These are phyloP conservation scores for Teleogryllus occipitalis DNA, from an alignment of 1,140 invertebrate genomes.

Conservation along the genomic window DNA sequence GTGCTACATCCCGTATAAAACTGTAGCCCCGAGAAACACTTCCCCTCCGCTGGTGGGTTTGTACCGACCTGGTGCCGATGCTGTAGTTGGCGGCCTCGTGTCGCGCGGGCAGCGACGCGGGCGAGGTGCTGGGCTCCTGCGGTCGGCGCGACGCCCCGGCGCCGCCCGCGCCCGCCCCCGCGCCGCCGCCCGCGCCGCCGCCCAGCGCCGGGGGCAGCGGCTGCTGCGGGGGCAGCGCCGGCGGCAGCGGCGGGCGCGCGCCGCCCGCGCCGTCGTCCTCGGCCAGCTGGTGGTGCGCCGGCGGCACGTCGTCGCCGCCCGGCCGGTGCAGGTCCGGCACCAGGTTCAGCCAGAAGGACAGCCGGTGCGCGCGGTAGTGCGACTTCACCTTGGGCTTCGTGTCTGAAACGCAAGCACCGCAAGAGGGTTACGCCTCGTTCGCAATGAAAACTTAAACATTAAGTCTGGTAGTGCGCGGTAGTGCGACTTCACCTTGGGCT, in stretches of 20 bases:
- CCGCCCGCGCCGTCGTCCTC: conserved; percentile 51
- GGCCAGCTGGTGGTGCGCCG: conserved; percentile 76
- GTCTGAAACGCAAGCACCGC: conserved; percentile 47
- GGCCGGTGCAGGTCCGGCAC: conserved; percentile 92
- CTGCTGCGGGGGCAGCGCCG: conserved; percentile 30
- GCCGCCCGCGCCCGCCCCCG: conserved; percentile 35
- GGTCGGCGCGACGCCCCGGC: conserved; percentile 32
- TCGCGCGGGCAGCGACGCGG: not conserved
- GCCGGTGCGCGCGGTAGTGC: conserved; percentile 85
- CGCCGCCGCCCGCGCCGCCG: conserved; percentile 34
- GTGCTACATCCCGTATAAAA: no score
- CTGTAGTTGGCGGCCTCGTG: conserved; percentile 29
- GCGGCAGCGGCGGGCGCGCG: conserved; percentile 26
- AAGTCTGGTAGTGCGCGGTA: no score
- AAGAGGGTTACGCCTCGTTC: no score
- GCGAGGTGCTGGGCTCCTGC: conserved; percentile 7
- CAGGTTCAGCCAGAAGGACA: conserved; percentile 94
- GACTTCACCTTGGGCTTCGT: conserved; percentile 82
- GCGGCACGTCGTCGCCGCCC: conserved; percentile 73
- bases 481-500: conserved; percentile 81
- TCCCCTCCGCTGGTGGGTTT: no score
- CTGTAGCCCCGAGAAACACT: no score
- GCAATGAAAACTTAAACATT: no score
- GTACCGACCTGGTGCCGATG: conserved; percentile 19
- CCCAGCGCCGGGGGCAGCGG: conserved; percentile 26